Base-by-base conservation (phyloP, 2,113 vertebrate genomes). In the Megatriorchis doriae region DNA sequence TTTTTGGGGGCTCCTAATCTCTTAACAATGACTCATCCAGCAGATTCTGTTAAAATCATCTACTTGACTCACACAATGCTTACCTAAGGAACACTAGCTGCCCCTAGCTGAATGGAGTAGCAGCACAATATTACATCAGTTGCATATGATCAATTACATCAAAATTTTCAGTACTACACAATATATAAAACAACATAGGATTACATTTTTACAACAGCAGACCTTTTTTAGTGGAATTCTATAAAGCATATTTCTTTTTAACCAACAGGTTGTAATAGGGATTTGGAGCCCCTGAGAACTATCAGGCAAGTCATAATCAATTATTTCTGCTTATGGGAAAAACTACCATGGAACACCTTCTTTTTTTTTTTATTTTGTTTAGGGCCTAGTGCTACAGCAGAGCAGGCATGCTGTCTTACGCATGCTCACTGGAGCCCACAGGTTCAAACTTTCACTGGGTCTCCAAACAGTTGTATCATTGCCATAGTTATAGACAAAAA, bases 61-160 rank as follows among this genome's bases (percentile, higher is more conserved):
- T 63, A 32, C n/a, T 84, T 66, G 18, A 42, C 29, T 77, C 32
- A 55, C 9, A 36, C n/a, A 81, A 81, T 42, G 38, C 27, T 67
- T 87, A 78, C n/a, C 14, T 12, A 73, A 94, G 93, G 81, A 91
- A 42, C 87, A 53, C 61, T 36, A 90, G 84, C 93, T 94, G 93
- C 89, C 90, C 87, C 91, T 96, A 91, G 89, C 94, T 95, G 86
- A 79, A 91, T 1, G 17, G 52, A 81, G 21, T 31, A 68, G 56
- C 61, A 95, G 66, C 23, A 73, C 55, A 86, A 19, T 43, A 56
- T 67, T 71, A 26, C 27, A 78, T n/a, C 68, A 61, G 48, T 42
- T 77, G 25, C 32, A 48, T 56, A 59, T 65, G 58, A 94, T 81
- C 67, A 29, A 84, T 86, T 62, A 29, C 17, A 63, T 26, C 71